Conservation (phyloP, 2,797 vertebrate species). For the Brotula barbata region DNA sequence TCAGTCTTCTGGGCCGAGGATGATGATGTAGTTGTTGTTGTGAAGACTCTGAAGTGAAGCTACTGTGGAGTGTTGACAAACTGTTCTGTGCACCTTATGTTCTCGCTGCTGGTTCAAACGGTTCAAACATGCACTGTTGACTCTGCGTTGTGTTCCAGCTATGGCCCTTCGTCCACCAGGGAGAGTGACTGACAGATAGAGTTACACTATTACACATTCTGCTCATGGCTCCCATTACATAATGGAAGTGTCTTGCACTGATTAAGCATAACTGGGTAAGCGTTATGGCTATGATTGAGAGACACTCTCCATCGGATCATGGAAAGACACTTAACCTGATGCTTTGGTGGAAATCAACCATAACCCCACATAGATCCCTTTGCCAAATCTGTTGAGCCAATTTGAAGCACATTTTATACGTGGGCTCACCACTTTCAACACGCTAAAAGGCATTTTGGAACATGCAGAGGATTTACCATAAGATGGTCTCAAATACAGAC, state of each 20-base stretch:
- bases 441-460: too few species aligned
- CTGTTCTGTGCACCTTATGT: slow-evolving; percentile 4
- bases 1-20: background rate
- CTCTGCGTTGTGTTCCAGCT: slow-evolving; percentile 25
- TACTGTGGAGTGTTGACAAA: slow-evolving; percentile 20
- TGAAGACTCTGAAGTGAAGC: background rate
- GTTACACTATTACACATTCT: slow-evolving; percentile 18
- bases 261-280: too few species aligned
- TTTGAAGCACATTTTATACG: too few species aligned
- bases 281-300: too few species aligned
- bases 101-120: slow-evolving; percentile 7
- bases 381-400: too few species aligned
- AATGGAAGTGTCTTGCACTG: background rate
- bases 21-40: slow-evolving; percentile 1
- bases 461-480: too few species aligned
- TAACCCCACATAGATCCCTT: too few species aligned
- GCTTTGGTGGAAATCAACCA: background rate
- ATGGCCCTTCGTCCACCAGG: slow-evolving; percentile 46
- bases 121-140: slow-evolving; percentile 28
- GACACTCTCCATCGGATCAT: background rate
- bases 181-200: slow-evolving; percentile 6
- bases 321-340: background rate
- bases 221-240: background rate
- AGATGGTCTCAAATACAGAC: too few species aligned
- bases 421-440: too few species aligned